These are phyloP conservation scores for Sinotaia quadrata DNA, from an alignment of 2,888 invertebrate species.

Conservation along the genomic window DNA sequence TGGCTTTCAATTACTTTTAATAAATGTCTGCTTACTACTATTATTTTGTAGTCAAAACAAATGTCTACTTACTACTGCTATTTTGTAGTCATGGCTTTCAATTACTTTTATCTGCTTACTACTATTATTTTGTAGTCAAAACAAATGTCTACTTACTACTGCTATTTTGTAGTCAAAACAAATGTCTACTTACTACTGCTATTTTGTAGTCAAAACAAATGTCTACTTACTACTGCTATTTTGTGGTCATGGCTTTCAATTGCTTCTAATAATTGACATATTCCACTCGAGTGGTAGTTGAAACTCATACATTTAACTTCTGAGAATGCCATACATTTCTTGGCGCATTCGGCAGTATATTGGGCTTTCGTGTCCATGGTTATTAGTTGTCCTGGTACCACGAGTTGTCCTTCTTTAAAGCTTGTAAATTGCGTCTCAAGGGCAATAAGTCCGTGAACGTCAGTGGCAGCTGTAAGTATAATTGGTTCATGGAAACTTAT, in stretches of 20 bases:
- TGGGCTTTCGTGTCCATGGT: not conserved
- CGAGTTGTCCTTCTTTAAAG: constrained; percentile 40
- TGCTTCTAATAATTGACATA: constrained; percentile 51
- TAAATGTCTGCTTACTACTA: no score
- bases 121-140: no score
- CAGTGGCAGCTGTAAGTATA: constrained; percentile 24
- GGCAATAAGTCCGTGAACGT: constrained; percentile 19
- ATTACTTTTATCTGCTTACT: no score
- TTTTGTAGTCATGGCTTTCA: no score
- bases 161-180: no score
- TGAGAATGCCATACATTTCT: constrained; percentile 39
- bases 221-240: constrained; percentile 28
- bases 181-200: not conserved
- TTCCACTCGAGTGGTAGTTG: constrained; percentile 49
- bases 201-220: not conserved
- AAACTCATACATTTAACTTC: constrained; percentile 51
- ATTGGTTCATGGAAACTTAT: no score
- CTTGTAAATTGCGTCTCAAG: constrained; percentile 37
- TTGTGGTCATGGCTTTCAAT: constrained; percentile 45
- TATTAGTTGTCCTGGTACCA: constrained; percentile 23
- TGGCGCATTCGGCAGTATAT: constrained; percentile 42
- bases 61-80: no score
- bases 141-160: no score
- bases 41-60: no score
- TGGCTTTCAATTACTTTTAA: no score